Base-by-base conservation (phyloP, 2,797 vertebrate genomes). In the Xenopus petersii region DNA sequence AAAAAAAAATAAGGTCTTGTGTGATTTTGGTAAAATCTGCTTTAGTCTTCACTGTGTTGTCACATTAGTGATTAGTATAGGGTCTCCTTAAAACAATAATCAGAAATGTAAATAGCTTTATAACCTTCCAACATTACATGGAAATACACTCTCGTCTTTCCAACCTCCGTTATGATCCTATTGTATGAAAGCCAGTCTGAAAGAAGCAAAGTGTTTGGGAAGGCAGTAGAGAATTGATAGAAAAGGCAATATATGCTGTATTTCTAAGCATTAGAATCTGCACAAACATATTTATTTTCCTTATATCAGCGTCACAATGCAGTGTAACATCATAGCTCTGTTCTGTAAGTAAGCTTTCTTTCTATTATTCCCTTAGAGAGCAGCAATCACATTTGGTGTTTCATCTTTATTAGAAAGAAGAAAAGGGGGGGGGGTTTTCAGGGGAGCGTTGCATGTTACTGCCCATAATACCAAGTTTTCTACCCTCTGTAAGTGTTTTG, bases 211-310 rank as follows among this genome's bases (percentile, higher is more conserved):
- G 3, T 36, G 36, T 42, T 42, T 42, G 36, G 36, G 36, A 42
- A 6, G 36, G 36, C 36, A 42, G 36, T 42, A 9, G 36, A 42
- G 36, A 42, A 42, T 1, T 42, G 36, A 6, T 7, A 42, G 36
- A 1, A 6, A 3, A 42, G 36, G 36, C 36, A 42, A 42, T 42
- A 42, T 42, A 9, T 42, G 36, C 2, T 42, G 55, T 58, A 15
- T 58, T 58, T 58, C n/a, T n/a, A 58, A 58, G 55, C 55, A 15
- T 58, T 17, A 58, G 55, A 58, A 58, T 58, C 55, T 58, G 55
- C 55, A 58, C 55, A 58, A 58, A 58, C 55, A 58, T 58, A 17
- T 58, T 58, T 58, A 58, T 58, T 58, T 58, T 58, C 55, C 55
- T 58, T 58, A 58, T 13, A 58, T 15, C 55, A 58, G 55, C 55